Evolutionary conservation across 37 sponge, comb jelly and placozoan species (phyloP).

Genomic region (Geodia barretti): DNA sequence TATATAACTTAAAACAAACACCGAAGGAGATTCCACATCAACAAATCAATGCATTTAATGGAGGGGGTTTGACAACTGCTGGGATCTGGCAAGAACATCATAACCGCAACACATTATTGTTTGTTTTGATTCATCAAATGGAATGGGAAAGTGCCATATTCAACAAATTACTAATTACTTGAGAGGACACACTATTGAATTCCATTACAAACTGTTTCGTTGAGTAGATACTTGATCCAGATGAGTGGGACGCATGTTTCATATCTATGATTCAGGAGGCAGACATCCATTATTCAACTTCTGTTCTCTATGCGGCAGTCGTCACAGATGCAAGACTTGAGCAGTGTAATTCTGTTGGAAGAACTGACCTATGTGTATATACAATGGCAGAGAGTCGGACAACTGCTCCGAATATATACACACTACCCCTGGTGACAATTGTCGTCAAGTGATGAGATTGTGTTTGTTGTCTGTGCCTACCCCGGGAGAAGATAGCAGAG

Average conservation of each 20-base stretch:
- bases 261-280: conserved; percentile 4
- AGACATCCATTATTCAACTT: conserved; percentile 47
- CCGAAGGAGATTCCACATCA: no score
- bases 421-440: conserved; percentile 14
- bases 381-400: background rate
- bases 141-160: conserved; percentile 38
- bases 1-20: background rate
- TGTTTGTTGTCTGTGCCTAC: background rate
- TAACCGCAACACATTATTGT: background rate
- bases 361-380: background rate
- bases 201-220: conserved; percentile 54
- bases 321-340: background rate
- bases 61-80: conserved; percentile 52
- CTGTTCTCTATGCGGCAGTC: conserved; percentile 38
- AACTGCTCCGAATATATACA: conserved; percentile 3
- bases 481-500: conserved; percentile 29
- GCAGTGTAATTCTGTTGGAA: conserved; percentile 20
- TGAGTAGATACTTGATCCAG: background rate
- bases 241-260: conserved; percentile 34
- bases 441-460: background rate
- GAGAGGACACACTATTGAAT: background rate
- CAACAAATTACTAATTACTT: conserved; percentile 32
- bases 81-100: conserved; percentile 14
- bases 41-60: conserved; percentile 19
- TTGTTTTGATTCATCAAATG: conserved; percentile 41